These are phyloP conservation scores for Marronus borbonicus DNA, from an alignment of 2,888 invertebrate species.

Conservation along the genomic window DNA sequence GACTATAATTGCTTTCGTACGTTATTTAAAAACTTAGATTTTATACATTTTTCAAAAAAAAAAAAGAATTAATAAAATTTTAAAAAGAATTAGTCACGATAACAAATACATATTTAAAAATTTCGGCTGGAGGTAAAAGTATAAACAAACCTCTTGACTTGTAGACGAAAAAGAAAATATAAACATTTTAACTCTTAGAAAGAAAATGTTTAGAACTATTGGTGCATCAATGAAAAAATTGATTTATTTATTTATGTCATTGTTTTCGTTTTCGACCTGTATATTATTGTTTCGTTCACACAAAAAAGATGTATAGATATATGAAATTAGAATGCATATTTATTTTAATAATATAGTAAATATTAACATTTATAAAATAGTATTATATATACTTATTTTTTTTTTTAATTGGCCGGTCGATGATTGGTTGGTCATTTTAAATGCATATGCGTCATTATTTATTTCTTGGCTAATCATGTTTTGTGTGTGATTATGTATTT, in stretches of 20 bases:
- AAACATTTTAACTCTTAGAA: constrained; percentile 43
- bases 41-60: constrained; percentile 48
- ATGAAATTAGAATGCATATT: constrained; percentile 51
- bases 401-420: constrained; percentile 12
- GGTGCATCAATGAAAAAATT: constrained; percentile 45
- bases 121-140: constrained; percentile 28
- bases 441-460: constrained; percentile 45
- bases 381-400: constrained; percentile 53
- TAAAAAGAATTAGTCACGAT: constrained; percentile 49
- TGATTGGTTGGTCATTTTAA: constrained; percentile 36
- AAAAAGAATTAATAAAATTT: constrained; percentile 21
- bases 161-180: constrained; percentile 31
- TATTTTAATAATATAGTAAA: constrained; percentile 55
- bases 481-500: constrained; percentile 48
- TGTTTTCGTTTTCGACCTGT: constrained; percentile 36
- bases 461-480: constrained; percentile 44
- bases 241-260: constrained; percentile 40
- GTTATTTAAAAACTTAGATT: constrained; percentile 48
- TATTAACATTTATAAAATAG: constrained; percentile 55
- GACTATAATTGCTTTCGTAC: constrained; percentile 49
- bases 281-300: constrained; percentile 41
- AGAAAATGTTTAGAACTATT: constrained; percentile 29
- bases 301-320: constrained; percentile 49
- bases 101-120: constrained; percentile 48
- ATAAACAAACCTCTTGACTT: constrained; percentile 21